These are phyloP conservation scores for Scyliorhinus canicula DNA, from an alignment of 2,797 vertebrate genomes.

Conservation along the genomic window DNA sequence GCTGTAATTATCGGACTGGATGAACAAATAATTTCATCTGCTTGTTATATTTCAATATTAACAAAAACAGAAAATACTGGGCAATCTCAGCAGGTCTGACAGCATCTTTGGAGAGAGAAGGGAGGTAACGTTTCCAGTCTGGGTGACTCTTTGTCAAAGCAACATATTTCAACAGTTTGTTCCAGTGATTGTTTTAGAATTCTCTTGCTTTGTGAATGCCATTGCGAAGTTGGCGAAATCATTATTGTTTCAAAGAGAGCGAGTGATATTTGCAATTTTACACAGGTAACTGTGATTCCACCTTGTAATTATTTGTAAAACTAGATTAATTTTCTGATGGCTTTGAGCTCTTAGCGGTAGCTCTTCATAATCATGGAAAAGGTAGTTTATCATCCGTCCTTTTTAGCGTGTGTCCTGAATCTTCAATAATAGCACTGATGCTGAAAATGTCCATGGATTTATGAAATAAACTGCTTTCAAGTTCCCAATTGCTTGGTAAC, in stretches of 20 bases:
- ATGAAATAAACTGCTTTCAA: neutral
- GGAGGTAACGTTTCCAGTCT: no score
- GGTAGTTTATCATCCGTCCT: neutral
- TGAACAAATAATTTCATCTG: neutral
- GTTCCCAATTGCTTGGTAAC: neutral
- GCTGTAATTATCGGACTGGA: neutral
- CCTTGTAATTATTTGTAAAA: neutral
- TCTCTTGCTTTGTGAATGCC: no score
- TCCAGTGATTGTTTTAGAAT: neutral
- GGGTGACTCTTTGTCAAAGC: no score
- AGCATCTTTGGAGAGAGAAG: no score
- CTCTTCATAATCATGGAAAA: neutral
- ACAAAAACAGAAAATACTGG: no score
- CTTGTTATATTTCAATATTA: neutral
- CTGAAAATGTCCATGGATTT: neutral
- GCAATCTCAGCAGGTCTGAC: no score
- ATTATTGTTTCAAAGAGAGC: neutral
- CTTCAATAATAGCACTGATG: no score
- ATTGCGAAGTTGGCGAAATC: neutral
- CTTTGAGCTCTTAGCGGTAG: neutral
- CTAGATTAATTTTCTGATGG: neutral
- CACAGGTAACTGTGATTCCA: neutral
- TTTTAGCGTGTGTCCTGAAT: neutral
- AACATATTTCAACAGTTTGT: neutral
- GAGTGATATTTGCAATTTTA: neutral